These are phyloP conservation scores for Neoarius graeffei DNA, from an alignment of 2,113 vertebrate genomes.

Conservation along the genomic window DNA sequence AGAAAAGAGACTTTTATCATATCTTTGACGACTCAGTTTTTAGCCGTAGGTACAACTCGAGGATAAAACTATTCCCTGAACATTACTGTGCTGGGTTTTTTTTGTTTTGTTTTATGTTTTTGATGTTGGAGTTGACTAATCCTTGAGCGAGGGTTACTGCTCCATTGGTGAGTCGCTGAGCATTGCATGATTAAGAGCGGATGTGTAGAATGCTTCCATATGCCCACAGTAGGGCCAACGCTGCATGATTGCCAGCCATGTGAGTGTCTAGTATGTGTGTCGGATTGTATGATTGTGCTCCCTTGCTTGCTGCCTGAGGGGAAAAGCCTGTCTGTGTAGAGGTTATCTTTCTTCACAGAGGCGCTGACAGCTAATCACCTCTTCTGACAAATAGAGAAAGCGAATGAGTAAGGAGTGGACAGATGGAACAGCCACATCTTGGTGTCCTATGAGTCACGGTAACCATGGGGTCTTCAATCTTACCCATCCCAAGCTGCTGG, in stretches of 20 bases:
- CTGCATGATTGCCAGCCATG: slow-evolving; percentile 7
- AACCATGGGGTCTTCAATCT: slow-evolving; percentile 55
- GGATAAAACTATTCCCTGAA: neutral
- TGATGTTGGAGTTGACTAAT: neutral
- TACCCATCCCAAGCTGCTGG: neutral
- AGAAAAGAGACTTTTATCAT: neutral
- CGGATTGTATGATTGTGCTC: neutral
- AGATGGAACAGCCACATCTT: neutral
- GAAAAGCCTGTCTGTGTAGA: slow-evolving; percentile 69
- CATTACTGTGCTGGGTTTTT: neutral
- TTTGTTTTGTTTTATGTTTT: neutral
- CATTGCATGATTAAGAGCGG: neutral
- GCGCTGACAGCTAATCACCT: slow-evolving; percentile 77
- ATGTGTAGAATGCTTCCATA: slow-evolving; percentile 18
- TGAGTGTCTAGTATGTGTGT: neutral
- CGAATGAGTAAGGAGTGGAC: slow-evolving; percentile 20
- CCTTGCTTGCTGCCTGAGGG: slow-evolving; percentile 58
- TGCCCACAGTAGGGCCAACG: neutral
- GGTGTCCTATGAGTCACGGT: slow-evolving; percentile 63
- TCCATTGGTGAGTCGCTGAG: neutral
- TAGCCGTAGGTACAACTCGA: neutral
- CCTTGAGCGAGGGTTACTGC: neutral
- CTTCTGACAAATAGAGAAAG: slow-evolving; percentile 72
- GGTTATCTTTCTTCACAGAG: slow-evolving; percentile 68
- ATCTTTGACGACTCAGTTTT: neutral